These are phyloP conservation scores for Parotia lawesii DNA, from an alignment of 2,113 vertebrate species.

Conservation along the genomic window DNA sequence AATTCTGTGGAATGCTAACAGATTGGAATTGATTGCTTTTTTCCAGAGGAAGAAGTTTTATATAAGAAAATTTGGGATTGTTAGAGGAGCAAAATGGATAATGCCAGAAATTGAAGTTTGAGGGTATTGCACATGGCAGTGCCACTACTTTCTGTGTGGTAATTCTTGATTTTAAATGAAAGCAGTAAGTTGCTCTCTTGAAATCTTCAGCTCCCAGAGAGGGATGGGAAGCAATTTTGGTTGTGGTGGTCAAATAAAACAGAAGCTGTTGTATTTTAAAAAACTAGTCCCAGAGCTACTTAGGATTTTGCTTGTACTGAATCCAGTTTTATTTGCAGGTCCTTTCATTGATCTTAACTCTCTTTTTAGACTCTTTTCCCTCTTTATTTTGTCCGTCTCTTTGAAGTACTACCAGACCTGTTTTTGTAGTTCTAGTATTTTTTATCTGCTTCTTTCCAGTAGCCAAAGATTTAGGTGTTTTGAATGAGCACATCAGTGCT, in stretches of 20 bases:
- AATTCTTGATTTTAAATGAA: not conserved
- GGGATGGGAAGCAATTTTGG: not conserved
- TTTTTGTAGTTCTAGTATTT: conserved; percentile 62
- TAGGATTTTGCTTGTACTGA: not conserved
- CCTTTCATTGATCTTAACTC: conserved; percentile 1
- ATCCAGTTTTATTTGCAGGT: conserved; percentile 1
- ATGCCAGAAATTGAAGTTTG: not conserved
- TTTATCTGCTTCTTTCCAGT: conserved; percentile 78
- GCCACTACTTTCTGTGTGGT: not conserved
- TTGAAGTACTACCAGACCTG: conserved; percentile 69
- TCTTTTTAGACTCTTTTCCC: conserved; percentile 15
- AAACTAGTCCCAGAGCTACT: not conserved
- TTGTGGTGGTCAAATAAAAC: not conserved
- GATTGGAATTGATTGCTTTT: not conserved
- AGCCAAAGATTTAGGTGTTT: conserved; percentile 80
- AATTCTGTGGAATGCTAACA: not conserved
- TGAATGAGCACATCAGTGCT: conserved; percentile 79
- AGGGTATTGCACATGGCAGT: not conserved
- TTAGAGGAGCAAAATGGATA: not conserved
- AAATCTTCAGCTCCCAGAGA: not conserved
- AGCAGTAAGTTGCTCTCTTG: not conserved
- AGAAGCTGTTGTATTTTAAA: not conserved
- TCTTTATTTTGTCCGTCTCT: conserved; percentile 56
- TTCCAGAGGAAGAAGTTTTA: not conserved
- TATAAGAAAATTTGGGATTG: not conserved